Evolutionary conservation across 2,797 vertebrate species (phyloP).

Genomic region (Prunella strophiata): DNA sequence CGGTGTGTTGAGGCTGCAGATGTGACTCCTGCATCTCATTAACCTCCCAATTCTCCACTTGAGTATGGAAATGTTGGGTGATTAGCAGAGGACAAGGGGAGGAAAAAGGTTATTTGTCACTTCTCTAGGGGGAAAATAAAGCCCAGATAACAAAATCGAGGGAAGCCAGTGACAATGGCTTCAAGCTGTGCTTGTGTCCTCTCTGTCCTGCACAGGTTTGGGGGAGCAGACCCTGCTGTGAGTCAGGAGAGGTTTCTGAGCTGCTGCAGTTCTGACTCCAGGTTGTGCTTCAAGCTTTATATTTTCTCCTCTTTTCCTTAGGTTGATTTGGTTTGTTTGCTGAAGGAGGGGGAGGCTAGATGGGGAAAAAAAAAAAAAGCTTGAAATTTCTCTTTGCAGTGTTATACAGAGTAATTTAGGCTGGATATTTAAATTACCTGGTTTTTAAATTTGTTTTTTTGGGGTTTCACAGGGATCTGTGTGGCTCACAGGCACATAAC

Average conservation of each 20-base stretch:
- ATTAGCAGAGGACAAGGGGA: neutral
- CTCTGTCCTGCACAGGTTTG: neutral
- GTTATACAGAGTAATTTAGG: fast-evolving
- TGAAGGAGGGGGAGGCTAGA: neutral
- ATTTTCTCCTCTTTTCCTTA: fast-evolving
- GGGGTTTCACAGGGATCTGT: fast-evolving
- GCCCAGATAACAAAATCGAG: neutral
- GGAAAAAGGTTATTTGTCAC: neutral
- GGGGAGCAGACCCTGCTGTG: neutral
- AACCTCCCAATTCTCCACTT: neutral
- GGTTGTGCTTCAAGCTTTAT: fast-evolving
- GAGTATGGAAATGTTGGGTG: neutral
- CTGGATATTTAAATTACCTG: neutral
- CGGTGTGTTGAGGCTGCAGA: conserved; percentile 36
- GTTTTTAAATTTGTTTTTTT: neutral
- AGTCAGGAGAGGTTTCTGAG: neutral
- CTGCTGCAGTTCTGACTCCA: neutral
- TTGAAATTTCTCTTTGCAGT: neutral
- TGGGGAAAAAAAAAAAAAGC: fast-evolving
- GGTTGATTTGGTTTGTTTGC: neutral
- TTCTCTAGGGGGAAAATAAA: neutral
- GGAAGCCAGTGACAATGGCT: neutral
- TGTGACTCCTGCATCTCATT: conserved; percentile 44
- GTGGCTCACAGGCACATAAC: fast-evolving
- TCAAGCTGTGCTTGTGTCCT: neutral